Conservation (phyloP, 1,140 invertebrate species). For the Acyrthosiphon pisum region DNA sequence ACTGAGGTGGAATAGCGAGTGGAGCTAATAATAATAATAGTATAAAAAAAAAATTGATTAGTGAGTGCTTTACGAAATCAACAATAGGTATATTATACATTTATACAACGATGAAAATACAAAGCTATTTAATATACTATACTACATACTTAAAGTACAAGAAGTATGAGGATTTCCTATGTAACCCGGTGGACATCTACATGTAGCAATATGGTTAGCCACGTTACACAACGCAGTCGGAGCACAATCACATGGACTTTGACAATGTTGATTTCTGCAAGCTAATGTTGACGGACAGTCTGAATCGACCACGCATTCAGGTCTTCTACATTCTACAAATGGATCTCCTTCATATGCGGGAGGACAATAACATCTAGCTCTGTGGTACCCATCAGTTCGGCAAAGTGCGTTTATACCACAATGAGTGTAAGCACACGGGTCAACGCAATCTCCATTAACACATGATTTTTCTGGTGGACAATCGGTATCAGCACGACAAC, state of each 20-base stretch:
- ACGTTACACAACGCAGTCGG: conserved; percentile 78
- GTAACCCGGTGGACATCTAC: conserved; percentile 83
- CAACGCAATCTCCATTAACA: conserved; percentile 81
- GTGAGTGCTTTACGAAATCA: not conserved
- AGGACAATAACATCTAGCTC: conserved; percentile 80
- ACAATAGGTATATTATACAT: not conserved
- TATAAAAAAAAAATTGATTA: not conserved
- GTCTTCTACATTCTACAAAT: conserved; percentile 75
- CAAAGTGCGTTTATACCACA: conserved; percentile 86
- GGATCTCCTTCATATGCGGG: conserved; percentile 79
- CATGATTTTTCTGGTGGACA: conserved; percentile 84
- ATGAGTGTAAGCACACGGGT: conserved; percentile 79
- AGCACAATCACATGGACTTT: conserved; percentile 80
- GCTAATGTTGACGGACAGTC: conserved; percentile 79
- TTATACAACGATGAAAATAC: not conserved
- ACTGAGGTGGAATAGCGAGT: conserved; percentile 70
- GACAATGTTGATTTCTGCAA: conserved; percentile 77
- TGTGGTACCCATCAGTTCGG: conserved; percentile 74
- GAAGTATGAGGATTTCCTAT: conserved; percentile 76
- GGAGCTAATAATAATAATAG: conserved; percentile 59
- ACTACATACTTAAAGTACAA: conserved; percentile 69
- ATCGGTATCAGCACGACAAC: conserved; percentile 84
- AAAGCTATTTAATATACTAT: not conserved
- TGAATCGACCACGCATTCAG: conserved; percentile 76
- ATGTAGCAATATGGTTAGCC: conserved; percentile 76